Evolutionary conservation across 2,797 vertebrate species (phyloP).

Genomic region (Eupleurogrammus muticus): DNA sequence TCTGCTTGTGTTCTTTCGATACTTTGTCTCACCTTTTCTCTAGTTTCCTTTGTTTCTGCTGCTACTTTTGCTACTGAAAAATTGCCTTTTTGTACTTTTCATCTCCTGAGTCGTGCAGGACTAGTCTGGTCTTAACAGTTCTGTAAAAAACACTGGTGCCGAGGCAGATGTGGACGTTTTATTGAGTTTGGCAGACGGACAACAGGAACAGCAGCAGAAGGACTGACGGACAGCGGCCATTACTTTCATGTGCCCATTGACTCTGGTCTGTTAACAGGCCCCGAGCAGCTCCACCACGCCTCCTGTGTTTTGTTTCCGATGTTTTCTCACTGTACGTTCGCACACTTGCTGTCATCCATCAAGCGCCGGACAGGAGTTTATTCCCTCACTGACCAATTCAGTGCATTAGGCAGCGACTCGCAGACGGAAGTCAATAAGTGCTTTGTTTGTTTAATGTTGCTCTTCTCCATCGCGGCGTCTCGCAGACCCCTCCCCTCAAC

Average conservation of each 20-base stretch:
- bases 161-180: constrained; percentile 1
- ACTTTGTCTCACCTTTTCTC: too few species aligned
- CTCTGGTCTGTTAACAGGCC: neutral
- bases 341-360: constrained; percentile 44
- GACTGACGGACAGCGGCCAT: neutral
- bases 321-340: constrained; percentile 7
- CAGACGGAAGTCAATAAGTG: constrained; percentile 63
- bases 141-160: neutral
- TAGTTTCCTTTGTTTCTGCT: too few species aligned
- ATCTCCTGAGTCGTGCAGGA: too few species aligned
- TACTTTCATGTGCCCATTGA: neutral
- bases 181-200: constrained; percentile 4
- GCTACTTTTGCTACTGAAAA: too few species aligned
- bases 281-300: neutral
- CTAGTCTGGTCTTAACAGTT: too few species aligned
- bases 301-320: constrained; percentile 13
- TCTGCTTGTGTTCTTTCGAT: too few species aligned
- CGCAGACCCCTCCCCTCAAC: constrained; percentile 3
- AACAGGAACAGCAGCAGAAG: neutral
- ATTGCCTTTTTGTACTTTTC: too few species aligned
- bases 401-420: constrained; percentile 39
- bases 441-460: constrained; percentile 66
- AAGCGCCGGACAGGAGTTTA: constrained; percentile 33
- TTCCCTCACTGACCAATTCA: constrained; percentile 44
- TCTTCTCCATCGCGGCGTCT: constrained; percentile 22